Base-by-base conservation (phyloP, 2,113 vertebrate genomes). In the Psittacula cyanocephala region DNA sequence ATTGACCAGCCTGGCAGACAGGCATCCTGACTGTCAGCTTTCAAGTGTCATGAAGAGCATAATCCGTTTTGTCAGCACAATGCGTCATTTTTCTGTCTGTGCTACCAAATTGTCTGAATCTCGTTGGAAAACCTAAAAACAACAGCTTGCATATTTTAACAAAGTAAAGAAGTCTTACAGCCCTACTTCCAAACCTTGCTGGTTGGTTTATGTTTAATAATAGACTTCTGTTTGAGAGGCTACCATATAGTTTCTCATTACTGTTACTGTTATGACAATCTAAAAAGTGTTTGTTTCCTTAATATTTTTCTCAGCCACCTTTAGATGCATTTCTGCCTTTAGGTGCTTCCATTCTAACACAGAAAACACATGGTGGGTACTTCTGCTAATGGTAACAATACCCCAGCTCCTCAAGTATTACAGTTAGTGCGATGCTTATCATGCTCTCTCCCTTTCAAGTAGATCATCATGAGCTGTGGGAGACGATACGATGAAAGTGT, bases 171-270 rank as follows among this genome's bases (percentile, higher is more conserved):
- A 47, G 41, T 39, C 52, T 84, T 25, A 18, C 14, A 75, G 46
- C 28, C 39, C 4, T 11, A n/a, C 86, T 81, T 86, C 78, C 52
- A 87, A 64, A 20, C 46, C 46, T 47, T 88, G 15, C 17, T 81
- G 22, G 20, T 33, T 93, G 28, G 33, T 75, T 93, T 91, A 88
- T 62, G n/a, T 37, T 77, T 91, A 79, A 69, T 35, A 92, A 80
- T 17, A 67, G 49, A 47, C 18, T 81, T 88, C 78, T 94, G 47
- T 84, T 83, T 71, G 68, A 86, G 57, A 90, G 8, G 9, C 97
- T 97, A 97, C 81, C 91, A 97, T 94, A 97, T 98, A 93, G 94
- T 98, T 97, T 98, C 97, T 98, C 95, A 91, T 96, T 96, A 95
- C 97, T 69, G 19, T 97, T 95, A 97, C 96, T 97, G 97, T 98